Evolutionary conservation across 2,113 vertebrate species (phyloP).

Genomic region (Odocoileus virginianus): DNA sequence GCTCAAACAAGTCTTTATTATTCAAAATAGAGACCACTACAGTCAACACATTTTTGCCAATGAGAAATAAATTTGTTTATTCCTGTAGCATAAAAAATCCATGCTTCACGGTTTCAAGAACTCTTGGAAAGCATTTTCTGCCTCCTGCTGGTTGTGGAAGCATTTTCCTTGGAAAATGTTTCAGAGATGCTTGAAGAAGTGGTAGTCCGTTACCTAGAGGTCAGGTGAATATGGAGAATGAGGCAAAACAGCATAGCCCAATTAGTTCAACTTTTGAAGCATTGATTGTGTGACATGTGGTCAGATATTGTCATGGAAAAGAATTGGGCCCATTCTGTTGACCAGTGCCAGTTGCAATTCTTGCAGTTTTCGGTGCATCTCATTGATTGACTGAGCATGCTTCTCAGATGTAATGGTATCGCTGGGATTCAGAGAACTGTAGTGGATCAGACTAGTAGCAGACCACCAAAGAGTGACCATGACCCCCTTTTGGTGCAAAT

Average conservation of each 20-base stretch:
- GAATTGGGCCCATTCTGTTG: background rate
- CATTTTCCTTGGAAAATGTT: background rate
- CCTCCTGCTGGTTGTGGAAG: background rate
- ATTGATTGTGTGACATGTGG: background rate
- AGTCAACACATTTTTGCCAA: background rate
- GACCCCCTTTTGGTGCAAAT: background rate
- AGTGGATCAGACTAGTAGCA: background rate
- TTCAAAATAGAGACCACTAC: background rate
- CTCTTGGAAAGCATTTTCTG: background rate
- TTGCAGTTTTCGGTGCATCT: background rate
- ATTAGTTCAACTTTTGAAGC: background rate
- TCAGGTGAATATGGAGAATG: background rate
- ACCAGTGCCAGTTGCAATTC: background rate
- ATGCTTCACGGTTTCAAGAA: background rate
- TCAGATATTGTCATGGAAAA: background rate
- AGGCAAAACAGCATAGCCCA: background rate
- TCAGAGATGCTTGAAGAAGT: background rate
- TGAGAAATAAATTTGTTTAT: background rate
- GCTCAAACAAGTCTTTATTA: background rate
- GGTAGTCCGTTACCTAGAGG: background rate
- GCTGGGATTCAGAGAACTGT: background rate
- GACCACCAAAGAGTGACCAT: background rate
- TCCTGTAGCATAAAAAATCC: background rate
- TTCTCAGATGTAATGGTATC: background rate
- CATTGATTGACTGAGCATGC: background rate